Conservation (phyloP, 1,140 invertebrate species). For the Phthorimaea operculella region DNA sequence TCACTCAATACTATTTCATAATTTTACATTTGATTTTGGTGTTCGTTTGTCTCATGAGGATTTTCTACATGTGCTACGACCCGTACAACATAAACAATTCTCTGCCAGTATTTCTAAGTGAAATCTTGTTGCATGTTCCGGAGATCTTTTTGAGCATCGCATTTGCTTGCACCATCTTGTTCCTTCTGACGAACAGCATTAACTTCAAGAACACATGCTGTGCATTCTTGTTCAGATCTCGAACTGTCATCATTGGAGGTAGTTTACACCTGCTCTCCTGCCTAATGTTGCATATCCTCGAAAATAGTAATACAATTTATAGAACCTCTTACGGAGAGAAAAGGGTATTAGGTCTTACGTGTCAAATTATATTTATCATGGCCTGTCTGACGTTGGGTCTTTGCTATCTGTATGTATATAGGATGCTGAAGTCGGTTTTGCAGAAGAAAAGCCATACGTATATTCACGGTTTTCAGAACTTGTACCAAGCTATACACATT, state of each 20-base stretch:
- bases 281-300: conserved; percentile 82
- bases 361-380: conserved; percentile 84
- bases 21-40: conserved; percentile 84
- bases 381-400: conserved; percentile 82
- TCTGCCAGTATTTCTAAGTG: conserved; percentile 81
- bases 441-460: conserved; percentile 76
- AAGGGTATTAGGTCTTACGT: conserved; percentile 78
- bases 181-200: conserved; percentile 79
- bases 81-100: conserved; percentile 86
- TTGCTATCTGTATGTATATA: conserved; percentile 87
- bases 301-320: conserved; percentile 66
- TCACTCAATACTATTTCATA: conserved; percentile 86
- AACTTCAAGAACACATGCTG: conserved; percentile 74
- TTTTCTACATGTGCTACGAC: conserved; percentile 89
- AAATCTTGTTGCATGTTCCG: conserved; percentile 84
- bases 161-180: conserved; percentile 86
- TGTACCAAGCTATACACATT: conserved; percentile 85
- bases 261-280: conserved; percentile 80
- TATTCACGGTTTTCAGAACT: conserved; percentile 74
- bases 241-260: conserved; percentile 79
- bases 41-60: conserved; percentile 81
- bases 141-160: conserved; percentile 86
- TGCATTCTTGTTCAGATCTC: conserved; percentile 76
- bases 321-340: conserved; percentile 62
- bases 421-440: conserved; percentile 73